phyloP scores from a whole-genome alignment of 2,113 vertebrate species.

The Percina caprodes region DNA sequence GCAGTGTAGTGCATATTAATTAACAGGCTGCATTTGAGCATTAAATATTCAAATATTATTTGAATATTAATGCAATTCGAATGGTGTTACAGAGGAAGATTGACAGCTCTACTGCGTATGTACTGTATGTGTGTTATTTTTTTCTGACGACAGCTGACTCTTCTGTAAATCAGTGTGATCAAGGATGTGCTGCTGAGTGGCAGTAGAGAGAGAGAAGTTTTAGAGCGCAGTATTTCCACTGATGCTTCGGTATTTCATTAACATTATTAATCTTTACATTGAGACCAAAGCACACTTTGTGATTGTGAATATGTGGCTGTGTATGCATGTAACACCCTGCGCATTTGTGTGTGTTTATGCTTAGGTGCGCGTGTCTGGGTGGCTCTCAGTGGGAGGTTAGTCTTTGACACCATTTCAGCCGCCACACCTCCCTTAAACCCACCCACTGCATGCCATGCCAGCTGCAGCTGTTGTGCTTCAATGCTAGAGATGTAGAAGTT shows the following conservation, averaged over 20 bases:
- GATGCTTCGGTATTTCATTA: constrained; percentile 6
- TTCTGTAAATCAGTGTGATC: constrained; percentile 58
- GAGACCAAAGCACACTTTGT: constrained; percentile 5
- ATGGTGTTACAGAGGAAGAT: no score
- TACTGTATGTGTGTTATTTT: neutral
- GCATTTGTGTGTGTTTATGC: constrained; percentile 43
- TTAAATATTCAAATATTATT: no score
- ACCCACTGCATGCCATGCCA: constrained; percentile 78
- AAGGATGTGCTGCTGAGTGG: constrained; percentile 33
- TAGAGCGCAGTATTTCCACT: constrained; percentile 10
- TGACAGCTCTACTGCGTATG: no score
- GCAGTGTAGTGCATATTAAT: no score
- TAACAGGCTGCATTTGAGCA: no score
- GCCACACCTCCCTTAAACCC: constrained; percentile 68
- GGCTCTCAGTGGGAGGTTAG: constrained; percentile 64
- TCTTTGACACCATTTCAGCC: constrained; percentile 71
- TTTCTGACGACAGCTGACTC: constrained; percentile 45
- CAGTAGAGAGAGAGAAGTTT: constrained; percentile 12
- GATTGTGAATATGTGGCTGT: neutral
- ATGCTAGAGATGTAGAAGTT: constrained; percentile 74
- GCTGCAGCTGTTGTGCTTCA: constrained; percentile 80
- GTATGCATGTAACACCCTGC: neutral
- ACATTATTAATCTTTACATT: neutral
- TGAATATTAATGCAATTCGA: no score
- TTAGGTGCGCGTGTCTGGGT: constrained; percentile 52